Percentiles rank a stretch among this genome's conserved stretches.
These are phyloP conservation scores for Aphidius gifuensis DNA, from an alignment of 1,140 invertebrate species.

Conservation along the genomic window DNA sequence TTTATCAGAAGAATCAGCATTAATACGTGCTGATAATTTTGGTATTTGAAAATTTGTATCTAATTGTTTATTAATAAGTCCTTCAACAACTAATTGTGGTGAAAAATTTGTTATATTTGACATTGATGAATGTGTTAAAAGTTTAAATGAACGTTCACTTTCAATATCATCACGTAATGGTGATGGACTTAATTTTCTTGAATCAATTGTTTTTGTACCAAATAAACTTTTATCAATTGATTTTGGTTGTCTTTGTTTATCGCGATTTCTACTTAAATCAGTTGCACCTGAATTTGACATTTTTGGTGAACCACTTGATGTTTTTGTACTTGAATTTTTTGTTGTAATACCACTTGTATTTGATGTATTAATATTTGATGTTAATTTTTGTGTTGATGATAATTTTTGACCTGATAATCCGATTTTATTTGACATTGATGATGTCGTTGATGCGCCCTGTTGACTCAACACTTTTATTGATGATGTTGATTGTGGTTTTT, in stretches of 20 bases:
- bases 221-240: constrained; percentile 62
- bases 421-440: constrained; percentile 35
- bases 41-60: constrained; percentile 86
- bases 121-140: constrained; percentile 56
- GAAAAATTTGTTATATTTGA: constrained; percentile 50
- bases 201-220: constrained; percentile 57
- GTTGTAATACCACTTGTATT: constrained; percentile 30
- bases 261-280: constrained; percentile 60
- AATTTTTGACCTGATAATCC: constrained; percentile 52
- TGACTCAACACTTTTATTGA: constrained; percentile 41
- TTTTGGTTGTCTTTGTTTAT: constrained; percentile 56
- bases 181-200: constrained; percentile 65
- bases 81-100: constrained; percentile 62
- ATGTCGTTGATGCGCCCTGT: constrained; percentile 17
- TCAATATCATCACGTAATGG: constrained; percentile 62
- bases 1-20: constrained; percentile 41
- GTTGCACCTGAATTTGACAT: constrained; percentile 48
- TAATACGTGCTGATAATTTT: constrained; percentile 65
- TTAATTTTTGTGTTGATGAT: constrained; percentile 48
- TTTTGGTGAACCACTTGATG: constrained; percentile 52
- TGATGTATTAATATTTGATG: constrained; percentile 34
- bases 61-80: constrained; percentile 68
- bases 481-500: constrained; percentile 64
- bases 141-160: constrained; percentile 56
- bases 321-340: constrained; percentile 45